Conservation (phyloP, 2,888 invertebrate species). For the Apodemia hepburni region DNA sequence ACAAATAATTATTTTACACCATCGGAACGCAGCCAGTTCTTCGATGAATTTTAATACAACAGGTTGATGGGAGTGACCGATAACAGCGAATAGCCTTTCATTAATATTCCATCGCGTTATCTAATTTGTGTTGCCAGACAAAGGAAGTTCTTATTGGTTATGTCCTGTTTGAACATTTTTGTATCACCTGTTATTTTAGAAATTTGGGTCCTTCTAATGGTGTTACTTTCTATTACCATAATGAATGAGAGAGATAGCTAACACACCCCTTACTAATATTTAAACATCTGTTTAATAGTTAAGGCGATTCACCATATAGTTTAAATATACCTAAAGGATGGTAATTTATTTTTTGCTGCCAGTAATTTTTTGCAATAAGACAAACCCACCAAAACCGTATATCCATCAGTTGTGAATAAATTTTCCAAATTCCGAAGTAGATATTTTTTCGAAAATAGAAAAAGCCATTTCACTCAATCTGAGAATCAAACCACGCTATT, state of each 20-base stretch:
- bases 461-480: too few species aligned
- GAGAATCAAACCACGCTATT: too few species aligned
- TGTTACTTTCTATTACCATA: slow-evolving; percentile 6
- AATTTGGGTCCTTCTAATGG: not conserved
- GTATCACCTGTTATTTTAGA: slow-evolving; percentile 37
- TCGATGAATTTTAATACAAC: not conserved
- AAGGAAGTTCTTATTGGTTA: slow-evolving; percentile 61
- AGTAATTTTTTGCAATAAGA: too few species aligned
- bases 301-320: not conserved
- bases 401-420: too few species aligned
- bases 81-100: slow-evolving; percentile 35
- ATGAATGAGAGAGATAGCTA: not conserved
- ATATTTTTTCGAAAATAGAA: too few species aligned
- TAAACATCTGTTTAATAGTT: not conserved
- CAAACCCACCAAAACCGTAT: too few species aligned
- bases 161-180: slow-evolving; percentile 51
- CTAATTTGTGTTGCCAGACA: slow-evolving; percentile 65
- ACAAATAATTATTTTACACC: not conserved
- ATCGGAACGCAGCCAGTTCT: slow-evolving; percentile 21
- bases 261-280: not conserved
- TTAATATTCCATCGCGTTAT: slow-evolving; percentile 61
- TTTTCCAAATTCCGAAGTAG: too few species aligned
- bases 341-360: too few species aligned
- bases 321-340: too few species aligned
- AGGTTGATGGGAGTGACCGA: slow-evolving; percentile 33